These are phyloP conservation scores for Merops nubicus DNA, from an alignment of 2,113 vertebrate genomes.

Conservation along the genomic window DNA sequence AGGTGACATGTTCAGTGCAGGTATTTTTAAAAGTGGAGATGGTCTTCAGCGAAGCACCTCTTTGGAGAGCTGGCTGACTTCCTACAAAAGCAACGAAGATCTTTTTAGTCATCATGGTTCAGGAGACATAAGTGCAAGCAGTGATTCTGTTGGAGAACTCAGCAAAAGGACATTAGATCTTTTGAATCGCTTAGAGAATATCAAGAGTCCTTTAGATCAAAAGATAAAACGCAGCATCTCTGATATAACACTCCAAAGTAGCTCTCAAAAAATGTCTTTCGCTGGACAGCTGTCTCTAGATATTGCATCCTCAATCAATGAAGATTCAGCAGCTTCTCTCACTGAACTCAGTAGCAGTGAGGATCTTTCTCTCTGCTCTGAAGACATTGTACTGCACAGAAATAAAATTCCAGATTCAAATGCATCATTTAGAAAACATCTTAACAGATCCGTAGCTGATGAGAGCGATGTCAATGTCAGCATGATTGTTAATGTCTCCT, in stretches of 20 bases:
- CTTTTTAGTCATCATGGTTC: constrained; percentile 83
- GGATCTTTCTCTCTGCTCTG: constrained; percentile 90
- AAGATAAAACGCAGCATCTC: constrained; percentile 95
- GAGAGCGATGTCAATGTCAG: constrained; percentile 92
- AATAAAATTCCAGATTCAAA: constrained; percentile 84
- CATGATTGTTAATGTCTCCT: constrained; percentile 97
- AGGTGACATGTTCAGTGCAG: constrained; percentile 85
- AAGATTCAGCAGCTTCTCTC: constrained; percentile 88
- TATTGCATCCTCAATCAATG: constrained; percentile 84
- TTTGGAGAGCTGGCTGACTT: constrained; percentile 88
- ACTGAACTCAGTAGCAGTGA: constrained; percentile 93
- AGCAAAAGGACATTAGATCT: constrained; percentile 95
- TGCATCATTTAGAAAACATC: constrained; percentile 82
- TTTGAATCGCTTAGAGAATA: constrained; percentile 92
- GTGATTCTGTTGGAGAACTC: constrained; percentile 87
- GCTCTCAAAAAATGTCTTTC: constrained; percentile 80
- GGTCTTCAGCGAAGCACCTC: constrained; percentile 87
- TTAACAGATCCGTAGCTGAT: constrained; percentile 80
- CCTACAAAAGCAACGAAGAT: constrained; percentile 82
- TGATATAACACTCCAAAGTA: constrained; percentile 88
- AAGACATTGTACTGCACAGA: constrained; percentile 86
- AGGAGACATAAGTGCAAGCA: constrained; percentile 79
- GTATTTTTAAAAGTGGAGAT: constrained; percentile 82
- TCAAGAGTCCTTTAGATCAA: constrained; percentile 86
- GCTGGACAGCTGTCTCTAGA: constrained; percentile 71